A percentile compares a stretch with the other conserved stretches of the same genome.
These are phyloP conservation scores for Frankliniella fusca DNA, from an alignment of 2,888 invertebrate species.

Conservation along the genomic window DNA sequence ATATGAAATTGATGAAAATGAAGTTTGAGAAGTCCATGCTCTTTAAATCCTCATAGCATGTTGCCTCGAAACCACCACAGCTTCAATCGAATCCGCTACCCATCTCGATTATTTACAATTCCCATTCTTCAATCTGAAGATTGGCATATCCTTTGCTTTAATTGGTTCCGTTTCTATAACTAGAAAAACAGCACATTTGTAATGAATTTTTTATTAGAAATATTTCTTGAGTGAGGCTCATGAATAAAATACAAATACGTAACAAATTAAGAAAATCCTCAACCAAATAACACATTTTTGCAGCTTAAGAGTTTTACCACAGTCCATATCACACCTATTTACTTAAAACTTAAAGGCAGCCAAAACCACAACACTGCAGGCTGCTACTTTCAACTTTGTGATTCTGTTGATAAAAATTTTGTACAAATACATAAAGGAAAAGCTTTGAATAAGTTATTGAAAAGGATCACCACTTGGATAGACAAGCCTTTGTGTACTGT, in stretches of 20 bases:
- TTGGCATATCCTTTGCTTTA: too few species aligned
- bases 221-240: background rate
- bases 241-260: background rate
- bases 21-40: too few species aligned
- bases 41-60: too few species aligned
- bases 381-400: too few species aligned
- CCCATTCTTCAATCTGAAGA: background rate
- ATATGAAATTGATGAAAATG: too few species aligned
- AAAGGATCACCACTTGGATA: background rate
- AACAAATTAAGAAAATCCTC: background rate
- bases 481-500: background rate
- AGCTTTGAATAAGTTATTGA: background rate
- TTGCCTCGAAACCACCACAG: too few species aligned
- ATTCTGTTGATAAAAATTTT: too few species aligned
- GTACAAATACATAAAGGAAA: too few species aligned
- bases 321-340: conserved; percentile 12
- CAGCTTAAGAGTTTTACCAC: background rate
- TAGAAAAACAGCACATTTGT: too few species aligned
- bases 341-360: background rate
- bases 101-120: too few species aligned
- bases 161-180: too few species aligned
- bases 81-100: too few species aligned
- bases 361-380: background rate
- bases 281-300: background rate
- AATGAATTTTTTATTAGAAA: background rate